Evolutionary conservation across 2,113 vertebrate species (phyloP), one percentile per base, ranked within the genome.

Genomic region (Mormyrus lacerda): DNA sequence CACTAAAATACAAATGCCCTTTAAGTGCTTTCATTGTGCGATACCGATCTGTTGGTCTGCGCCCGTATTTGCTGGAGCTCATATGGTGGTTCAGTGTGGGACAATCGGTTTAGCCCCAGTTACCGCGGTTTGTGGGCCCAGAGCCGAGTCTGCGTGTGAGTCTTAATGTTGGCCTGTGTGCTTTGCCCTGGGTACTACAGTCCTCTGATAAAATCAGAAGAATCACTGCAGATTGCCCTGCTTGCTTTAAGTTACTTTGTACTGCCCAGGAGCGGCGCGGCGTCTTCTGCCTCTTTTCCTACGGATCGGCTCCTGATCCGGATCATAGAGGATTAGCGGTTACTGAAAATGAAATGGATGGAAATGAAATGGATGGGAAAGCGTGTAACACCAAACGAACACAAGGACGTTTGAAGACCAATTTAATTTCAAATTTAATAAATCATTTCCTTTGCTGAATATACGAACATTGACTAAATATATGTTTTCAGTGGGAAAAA

Each of bases 401-500:
- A 31, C 27, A 27, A 27, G 61, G 61, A 69, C n/a, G 58, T 65
- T 27, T 65, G 61, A 13, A 69, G n/a, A 69, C 61, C 61, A 69
- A 69, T 69, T 69, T 31, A 11, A 4, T 69, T 31, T 69, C 61
- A 31, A 11, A 69, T 69, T 69, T 69, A 27, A 69, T 69, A 31
- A 31, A 13, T 69, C 4, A 69, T 31, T 7, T n/a, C 55, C 24
- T 61, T 61, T 24, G 53, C 5, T 58, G 58, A 65, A 27, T 27
- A 65, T 76, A 13, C 4, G 31, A 73, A 73, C 31, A 35, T 35
- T 35, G 8, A 27, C 61, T 31, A 69, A 69, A 69, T 76, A 15
- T 13, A 35, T 73, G 65, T 73, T 73, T 35, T 76, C 0, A 93
- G 93, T 91, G 93, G 92, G 1, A 39, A 87, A 84, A 47, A 3